These are phyloP conservation scores for Echinops telfairi DNA, from an alignment of 2,113 vertebrate species.

Conservation along the genomic window DNA sequence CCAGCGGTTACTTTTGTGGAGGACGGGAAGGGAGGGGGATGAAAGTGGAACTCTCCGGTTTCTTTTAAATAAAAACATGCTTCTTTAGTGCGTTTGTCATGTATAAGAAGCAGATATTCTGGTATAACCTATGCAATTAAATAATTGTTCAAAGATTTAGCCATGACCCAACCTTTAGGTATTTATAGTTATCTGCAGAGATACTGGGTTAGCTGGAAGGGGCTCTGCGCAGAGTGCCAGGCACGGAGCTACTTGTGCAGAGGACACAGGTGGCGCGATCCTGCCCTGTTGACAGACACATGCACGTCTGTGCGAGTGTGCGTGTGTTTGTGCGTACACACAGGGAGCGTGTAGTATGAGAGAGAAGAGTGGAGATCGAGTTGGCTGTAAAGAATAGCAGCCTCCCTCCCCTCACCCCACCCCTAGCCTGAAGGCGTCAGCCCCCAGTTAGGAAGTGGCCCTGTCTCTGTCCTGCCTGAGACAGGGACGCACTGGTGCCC, in stretches of 20 bases:
- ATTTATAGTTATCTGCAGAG: neutral
- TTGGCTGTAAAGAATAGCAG: neutral
- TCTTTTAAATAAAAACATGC: neutral
- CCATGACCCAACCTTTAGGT: neutral
- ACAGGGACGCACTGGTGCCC: too few species aligned
- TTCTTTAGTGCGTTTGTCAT: neutral
- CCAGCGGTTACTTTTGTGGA: neutral
- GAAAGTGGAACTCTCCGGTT: neutral
- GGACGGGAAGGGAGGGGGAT: neutral
- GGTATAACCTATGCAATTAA: neutral
- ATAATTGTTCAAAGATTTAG: neutral
- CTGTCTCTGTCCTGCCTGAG: neutral
- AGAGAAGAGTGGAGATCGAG: too few species aligned
- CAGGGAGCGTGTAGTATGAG: too few species aligned
- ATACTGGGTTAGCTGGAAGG: neutral
- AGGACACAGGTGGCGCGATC: neutral
- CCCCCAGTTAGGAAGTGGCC: neutral
- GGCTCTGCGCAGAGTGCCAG: neutral
- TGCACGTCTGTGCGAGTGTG: accelerated
- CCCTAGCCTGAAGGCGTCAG: neutral
- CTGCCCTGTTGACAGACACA: neutral
- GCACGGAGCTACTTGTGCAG: neutral
- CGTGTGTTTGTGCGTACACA: neutral
- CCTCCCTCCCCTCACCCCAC: too few species aligned
- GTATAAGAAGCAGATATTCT: neutral